Conservation (phyloP, 2,113 vertebrate genomes). For the Oophaga pumilio region DNA sequence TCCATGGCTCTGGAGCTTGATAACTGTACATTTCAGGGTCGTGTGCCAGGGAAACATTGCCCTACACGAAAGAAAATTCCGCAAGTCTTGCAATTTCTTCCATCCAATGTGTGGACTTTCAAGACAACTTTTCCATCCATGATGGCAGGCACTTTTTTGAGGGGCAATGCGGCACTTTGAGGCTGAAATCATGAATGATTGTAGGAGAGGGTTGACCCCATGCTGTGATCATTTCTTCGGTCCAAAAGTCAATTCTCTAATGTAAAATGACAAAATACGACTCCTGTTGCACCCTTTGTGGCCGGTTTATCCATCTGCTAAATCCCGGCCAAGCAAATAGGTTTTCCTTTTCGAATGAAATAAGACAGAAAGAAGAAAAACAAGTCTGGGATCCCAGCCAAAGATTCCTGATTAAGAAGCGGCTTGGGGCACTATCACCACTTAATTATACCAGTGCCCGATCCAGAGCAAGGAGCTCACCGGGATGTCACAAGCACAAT, state of each 20-base stretch:
- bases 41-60: no score
- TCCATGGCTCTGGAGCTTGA: no score
- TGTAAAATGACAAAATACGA: background rate
- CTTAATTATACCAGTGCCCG: conserved; percentile 28
- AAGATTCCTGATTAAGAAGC: conserved; percentile 25
- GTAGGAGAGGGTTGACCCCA: background rate
- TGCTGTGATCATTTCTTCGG: background rate
- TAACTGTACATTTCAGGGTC: no score
- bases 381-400: conserved; percentile 27
- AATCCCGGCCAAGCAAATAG: background rate
- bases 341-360: background rate
- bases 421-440: conserved; percentile 22
- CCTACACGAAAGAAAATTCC: no score
- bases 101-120: no score
- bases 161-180: no score
- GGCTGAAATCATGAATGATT: no score
- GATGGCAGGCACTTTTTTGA: no score
- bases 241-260: background rate
- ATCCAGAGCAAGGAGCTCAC: background rate
- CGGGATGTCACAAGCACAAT: background rate
- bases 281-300: background rate
- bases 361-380: conserved; percentile 10
- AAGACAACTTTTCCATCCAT: no score
- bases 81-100: no score
- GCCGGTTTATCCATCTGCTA: background rate